Percentiles rank a stretch among this genome's conserved stretches.
Evolutionary conservation across 2,113 vertebrate genomes (phyloP).

Genomic region (Cathartes aura): DNA sequence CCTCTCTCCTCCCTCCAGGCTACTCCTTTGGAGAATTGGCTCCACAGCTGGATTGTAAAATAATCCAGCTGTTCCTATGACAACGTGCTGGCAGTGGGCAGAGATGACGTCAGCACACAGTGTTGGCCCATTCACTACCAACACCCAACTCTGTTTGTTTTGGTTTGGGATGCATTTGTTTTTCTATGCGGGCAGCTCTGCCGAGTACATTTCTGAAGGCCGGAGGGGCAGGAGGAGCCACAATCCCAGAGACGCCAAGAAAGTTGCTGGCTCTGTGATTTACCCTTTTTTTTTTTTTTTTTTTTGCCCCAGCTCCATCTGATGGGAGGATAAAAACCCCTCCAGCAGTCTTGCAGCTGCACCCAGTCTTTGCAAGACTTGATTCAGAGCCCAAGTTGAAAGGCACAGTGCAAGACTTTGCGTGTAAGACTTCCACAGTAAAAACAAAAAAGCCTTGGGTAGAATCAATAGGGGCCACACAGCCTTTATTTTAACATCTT

Average conservation of each 20-base stretch:
- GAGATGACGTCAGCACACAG: constrained; percentile 63
- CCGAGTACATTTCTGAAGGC: constrained; percentile 56
- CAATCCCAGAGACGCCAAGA: constrained; percentile 47
- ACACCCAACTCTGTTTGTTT: constrained; percentile 74
- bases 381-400: not conserved
- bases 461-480: not conserved
- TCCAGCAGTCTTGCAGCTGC: constrained; percentile 40
- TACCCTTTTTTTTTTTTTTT: not conserved
- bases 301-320: not conserved
- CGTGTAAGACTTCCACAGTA: not conserved
- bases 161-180: constrained; percentile 67
- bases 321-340: constrained; percentile 27
- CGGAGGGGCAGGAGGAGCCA: constrained; percentile 33
- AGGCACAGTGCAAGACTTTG: constrained; percentile 6
- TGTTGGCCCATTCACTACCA: constrained; percentile 62
- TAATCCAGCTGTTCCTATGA: constrained; percentile 70
- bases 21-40: constrained; percentile 68
- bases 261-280: constrained; percentile 53
- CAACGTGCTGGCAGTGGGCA: constrained; percentile 68
- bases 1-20: constrained; percentile 32
- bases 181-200: constrained; percentile 20
- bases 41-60: constrained; percentile 70
- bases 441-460: not conserved
- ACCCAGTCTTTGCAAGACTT: constrained; percentile 22
- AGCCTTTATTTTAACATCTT: not conserved